Percentiles rank a stretch among this genome's conserved stretches.
phyloP scores from a whole-genome alignment of 2,113 vertebrate genomes.

The Eidolon helvum region DNA sequence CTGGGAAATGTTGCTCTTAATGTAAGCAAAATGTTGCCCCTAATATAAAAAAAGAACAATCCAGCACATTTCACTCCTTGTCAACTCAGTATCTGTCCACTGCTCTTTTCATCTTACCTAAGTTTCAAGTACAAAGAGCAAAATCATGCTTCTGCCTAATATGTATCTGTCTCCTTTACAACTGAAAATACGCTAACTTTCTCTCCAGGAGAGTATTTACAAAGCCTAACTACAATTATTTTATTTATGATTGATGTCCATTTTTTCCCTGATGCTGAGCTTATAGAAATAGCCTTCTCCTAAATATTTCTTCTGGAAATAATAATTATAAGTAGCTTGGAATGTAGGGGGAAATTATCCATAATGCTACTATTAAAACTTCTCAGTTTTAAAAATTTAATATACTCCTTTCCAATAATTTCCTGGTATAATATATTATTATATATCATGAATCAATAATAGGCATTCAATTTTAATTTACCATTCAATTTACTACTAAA shows the following conservation, averaged over 20 bases:
- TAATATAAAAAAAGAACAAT: not conserved
- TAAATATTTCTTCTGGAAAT: slow-evolving; percentile 24
- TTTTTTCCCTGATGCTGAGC: not conserved
- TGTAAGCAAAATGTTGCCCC: not conserved
- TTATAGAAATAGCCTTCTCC: not conserved
- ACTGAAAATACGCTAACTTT: not conserved
- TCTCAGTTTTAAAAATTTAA: not conserved
- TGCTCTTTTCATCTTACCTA: not conserved
- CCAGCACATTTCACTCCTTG: not conserved
- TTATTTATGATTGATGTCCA: not conserved
- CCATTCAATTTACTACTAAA: not conserved
- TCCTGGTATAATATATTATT: not conserved
- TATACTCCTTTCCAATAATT: not conserved
- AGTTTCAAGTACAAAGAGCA: not conserved
- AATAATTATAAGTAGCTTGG: not conserved
- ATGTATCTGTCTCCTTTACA: not conserved
- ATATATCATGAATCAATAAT: not conserved
- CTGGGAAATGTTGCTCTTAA: not conserved
- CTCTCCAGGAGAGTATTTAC: not conserved
- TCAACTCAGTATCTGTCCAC: not conserved
- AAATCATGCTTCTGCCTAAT: not conserved
- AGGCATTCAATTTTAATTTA: not conserved
- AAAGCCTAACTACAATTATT: not conserved
- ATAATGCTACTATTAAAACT: not conserved
- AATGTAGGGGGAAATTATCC: not conserved